Conservation (phyloP, 2,888 invertebrate species). For the Chloromyia formosa region DNA sequence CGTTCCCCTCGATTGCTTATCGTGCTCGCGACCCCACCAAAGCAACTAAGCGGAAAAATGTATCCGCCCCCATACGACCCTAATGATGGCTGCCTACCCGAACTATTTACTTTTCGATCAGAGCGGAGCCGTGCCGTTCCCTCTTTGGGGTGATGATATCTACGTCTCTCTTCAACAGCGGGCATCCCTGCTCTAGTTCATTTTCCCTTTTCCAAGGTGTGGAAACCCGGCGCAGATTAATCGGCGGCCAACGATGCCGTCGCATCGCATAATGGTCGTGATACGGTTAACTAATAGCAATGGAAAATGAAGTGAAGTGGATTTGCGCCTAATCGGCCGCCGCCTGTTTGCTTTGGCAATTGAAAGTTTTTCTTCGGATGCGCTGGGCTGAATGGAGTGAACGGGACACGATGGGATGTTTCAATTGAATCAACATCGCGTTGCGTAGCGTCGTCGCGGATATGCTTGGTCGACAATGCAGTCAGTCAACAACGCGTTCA, state of each 20-base stretch:
- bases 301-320: constrained; percentile 13
- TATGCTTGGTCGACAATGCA: not conserved
- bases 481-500: constrained; percentile 23
- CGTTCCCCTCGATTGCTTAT: constrained; percentile 19
- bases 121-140: constrained; percentile 15
- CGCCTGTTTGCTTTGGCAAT: constrained; percentile 16
- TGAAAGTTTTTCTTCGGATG: constrained; percentile 11
- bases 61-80: constrained; percentile 9
- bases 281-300: not conserved
- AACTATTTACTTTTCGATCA: constrained; percentile 18
- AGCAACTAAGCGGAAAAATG: not conserved
- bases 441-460: constrained; percentile 6
- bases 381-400: not conserved
- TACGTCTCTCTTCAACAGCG: constrained; percentile 1
- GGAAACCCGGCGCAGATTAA: not conserved
- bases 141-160: not conserved
- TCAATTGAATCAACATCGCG: constrained; percentile 21
- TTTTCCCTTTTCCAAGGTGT: not conserved
- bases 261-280: not conserved
- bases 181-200: not conserved
- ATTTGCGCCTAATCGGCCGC: constrained; percentile 14
- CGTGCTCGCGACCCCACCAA: constrained; percentile 15
- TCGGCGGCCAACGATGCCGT: not conserved
- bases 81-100: constrained; percentile 34
- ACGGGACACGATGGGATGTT: constrained; percentile 15